These are phyloP conservation scores for Plemyria rubiginata DNA, from an alignment of 2,888 invertebrate genomes.

Conservation along the genomic window DNA sequence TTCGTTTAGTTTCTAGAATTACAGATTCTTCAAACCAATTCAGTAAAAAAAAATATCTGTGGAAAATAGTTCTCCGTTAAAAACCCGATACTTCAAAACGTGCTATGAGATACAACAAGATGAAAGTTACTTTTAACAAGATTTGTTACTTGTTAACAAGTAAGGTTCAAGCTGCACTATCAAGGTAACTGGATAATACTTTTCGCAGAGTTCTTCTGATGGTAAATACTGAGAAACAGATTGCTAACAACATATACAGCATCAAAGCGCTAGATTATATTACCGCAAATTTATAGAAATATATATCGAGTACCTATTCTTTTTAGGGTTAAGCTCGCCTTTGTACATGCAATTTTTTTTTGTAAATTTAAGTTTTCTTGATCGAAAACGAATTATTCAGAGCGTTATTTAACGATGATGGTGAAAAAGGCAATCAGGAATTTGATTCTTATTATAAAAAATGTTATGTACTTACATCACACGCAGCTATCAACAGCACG, in stretches of 20 bases:
- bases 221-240: background rate
- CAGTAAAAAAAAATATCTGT: background rate
- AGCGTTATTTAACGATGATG: too few relatives aligned
- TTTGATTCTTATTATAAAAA: too few relatives aligned
- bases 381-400: too few relatives aligned
- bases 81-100: slow-evolving; percentile 10
- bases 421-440: too few relatives aligned
- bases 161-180: slow-evolving; percentile 12
- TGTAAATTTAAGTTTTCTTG: too few relatives aligned
- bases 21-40: too few relatives aligned
- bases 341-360: too few relatives aligned
- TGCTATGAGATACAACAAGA: slow-evolving; percentile 14
- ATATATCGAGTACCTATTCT: too few relatives aligned
- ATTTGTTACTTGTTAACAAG: slow-evolving; percentile 22
- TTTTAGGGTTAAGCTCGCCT: too few relatives aligned
- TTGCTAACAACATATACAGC: background rate
- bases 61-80: background rate
- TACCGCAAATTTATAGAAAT: too few relatives aligned
- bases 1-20: too few relatives aligned
- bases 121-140: slow-evolving; percentile 22
- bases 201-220: background rate
- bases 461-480: slow-evolving; percentile 14
- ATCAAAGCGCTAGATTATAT: too few relatives aligned
- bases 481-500: slow-evolving; percentile 10
- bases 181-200: slow-evolving; percentile 3